These are phyloP conservation scores for Dryobota labecula DNA, from an alignment of 2,888 invertebrate genomes.

Conservation along the genomic window DNA sequence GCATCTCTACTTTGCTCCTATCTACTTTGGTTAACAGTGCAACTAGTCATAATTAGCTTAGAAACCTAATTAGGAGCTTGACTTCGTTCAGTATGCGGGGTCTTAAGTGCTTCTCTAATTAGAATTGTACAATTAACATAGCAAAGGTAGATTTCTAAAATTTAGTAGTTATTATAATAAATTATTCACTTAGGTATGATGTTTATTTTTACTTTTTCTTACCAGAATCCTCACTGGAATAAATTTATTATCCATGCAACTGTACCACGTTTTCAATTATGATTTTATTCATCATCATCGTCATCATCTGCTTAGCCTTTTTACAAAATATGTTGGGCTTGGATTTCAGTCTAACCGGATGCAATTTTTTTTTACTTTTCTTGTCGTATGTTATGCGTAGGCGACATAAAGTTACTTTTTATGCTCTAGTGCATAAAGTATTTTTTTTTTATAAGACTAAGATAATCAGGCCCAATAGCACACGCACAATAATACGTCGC, in stretches of 20 bases:
- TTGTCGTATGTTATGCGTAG: no score
- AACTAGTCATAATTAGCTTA: slow-evolving; percentile 52
- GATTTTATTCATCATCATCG: no score
- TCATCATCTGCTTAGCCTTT: no score
- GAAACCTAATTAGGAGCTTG: slow-evolving; percentile 50
- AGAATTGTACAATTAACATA: slow-evolving; percentile 34
- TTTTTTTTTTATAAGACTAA: no score
- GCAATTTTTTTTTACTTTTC: no score
- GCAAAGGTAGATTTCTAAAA: background rate
- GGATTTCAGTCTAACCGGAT: no score
- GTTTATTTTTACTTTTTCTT: background rate
- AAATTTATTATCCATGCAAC: background rate
- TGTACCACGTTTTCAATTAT: background rate
- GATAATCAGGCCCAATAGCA: no score
- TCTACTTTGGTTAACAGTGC: slow-evolving; percentile 36
- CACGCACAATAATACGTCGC: no score
- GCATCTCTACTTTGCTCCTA: slow-evolving; percentile 16
- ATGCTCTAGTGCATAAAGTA: no score
- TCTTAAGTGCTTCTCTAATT: slow-evolving; percentile 44
- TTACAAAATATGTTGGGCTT: no score
- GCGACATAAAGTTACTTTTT: no score
- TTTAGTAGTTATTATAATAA: background rate
- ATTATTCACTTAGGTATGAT: background rate
- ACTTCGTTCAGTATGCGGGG: slow-evolving; percentile 39
- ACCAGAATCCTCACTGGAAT: background rate